Evolutionary conservation across 2,888 invertebrate genomes (phyloP).

Genomic region (Blera fallax): DNA sequence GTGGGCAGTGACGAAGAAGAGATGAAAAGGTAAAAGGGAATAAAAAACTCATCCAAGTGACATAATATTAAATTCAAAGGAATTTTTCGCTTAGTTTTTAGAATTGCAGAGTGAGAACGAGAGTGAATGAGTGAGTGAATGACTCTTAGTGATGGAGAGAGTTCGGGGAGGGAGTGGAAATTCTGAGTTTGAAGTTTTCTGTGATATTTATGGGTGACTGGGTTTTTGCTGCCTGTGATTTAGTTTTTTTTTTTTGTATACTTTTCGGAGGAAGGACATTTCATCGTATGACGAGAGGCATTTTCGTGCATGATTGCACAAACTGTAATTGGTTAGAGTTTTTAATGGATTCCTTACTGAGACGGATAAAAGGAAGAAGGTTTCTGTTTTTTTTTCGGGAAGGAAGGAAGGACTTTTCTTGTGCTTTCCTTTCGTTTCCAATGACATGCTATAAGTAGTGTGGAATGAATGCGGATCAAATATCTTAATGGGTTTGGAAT

Average conservation of each 20-base stretch:
- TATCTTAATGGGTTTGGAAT: constrained; percentile 35
- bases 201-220: constrained; percentile 61
- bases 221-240: constrained; percentile 46
- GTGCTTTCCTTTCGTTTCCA: background rate
- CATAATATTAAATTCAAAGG: constrained; percentile 71
- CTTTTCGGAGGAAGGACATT: constrained; percentile 36
- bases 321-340: constrained; percentile 67
- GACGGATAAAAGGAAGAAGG: background rate
- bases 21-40: constrained; percentile 29
- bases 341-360: constrained; percentile 44
- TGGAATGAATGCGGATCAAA: constrained; percentile 20
- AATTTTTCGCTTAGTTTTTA: constrained; percentile 65
- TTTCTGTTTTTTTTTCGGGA: background rate
- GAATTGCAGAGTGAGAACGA: constrained; percentile 16
- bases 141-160: background rate
- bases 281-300: constrained; percentile 57
- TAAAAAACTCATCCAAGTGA: constrained; percentile 65
- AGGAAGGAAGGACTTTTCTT: background rate
- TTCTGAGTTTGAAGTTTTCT: constrained; percentile 64
- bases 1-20: background rate
- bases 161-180: background rate
- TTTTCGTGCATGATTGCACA: constrained; percentile 65
- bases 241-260: constrained; percentile 20
- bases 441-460: background rate
- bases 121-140: background rate